phyloP scores from a whole-genome alignment of 2,113 vertebrate genomes.

The Trogon melanurus region DNA sequence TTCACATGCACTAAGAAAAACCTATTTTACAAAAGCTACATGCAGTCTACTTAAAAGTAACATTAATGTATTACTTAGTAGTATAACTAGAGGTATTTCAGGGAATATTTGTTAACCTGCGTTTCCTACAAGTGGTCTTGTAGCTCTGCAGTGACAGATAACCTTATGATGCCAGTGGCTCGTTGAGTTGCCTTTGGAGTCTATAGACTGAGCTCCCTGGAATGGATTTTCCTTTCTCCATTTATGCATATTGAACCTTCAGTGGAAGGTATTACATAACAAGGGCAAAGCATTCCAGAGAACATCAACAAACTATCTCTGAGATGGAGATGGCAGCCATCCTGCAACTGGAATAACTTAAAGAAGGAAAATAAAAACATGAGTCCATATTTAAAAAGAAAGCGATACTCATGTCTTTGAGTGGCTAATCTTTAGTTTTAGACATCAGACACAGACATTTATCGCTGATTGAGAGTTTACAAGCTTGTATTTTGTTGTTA shows the following conservation, averaged over 20 bases:
- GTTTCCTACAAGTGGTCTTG: neutral
- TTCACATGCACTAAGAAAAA: neutral
- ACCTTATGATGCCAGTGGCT: neutral
- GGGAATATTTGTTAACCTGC: neutral
- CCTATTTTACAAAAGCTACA: neutral
- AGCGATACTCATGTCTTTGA: neutral
- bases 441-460: neutral
- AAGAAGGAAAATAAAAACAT: neutral
- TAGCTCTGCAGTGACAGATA: neutral
- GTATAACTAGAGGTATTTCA: neutral
- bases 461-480: neutral
- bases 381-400: neutral
- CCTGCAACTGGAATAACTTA: neutral
- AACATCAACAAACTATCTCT: neutral
- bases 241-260: neutral
- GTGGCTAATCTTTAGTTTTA: neutral
- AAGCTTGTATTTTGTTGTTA: neutral
- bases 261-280: neutral
- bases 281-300: neutral
- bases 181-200: neutral
- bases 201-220: neutral
- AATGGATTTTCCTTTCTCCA: neutral
- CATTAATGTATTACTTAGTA: neutral
- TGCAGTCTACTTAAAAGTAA: neutral
- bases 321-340: neutral